phyloP scores from a whole-genome alignment of 2,888 invertebrate species.

The Tholera decimalis region DNA sequence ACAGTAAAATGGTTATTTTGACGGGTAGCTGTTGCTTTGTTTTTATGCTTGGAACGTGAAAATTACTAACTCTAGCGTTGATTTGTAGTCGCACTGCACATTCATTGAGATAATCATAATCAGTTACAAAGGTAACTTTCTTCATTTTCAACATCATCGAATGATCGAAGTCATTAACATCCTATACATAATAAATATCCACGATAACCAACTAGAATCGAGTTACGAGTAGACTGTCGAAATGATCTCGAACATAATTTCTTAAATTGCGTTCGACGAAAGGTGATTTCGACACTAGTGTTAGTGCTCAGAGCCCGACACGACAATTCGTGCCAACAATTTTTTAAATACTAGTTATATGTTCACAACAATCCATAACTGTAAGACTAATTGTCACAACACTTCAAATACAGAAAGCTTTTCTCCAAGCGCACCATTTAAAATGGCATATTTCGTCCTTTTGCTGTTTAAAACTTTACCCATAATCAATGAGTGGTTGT shows the following conservation, averaged over 20 bases:
- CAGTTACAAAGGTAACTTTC: conserved; percentile 27
- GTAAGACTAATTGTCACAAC: conserved; percentile 47
- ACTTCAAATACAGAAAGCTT: conserved; percentile 24
- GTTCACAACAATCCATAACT: conserved; percentile 55
- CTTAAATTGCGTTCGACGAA: conserved; percentile 80
- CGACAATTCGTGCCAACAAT: conserved; percentile 71
- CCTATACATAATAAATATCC: conserved; percentile 67
- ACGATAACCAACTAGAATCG: conserved; percentile 65
- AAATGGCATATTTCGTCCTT: conserved; percentile 5
- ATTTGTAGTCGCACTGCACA: background rate
- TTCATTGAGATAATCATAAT: too few relatives aligned
- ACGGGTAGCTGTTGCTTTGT: background rate
- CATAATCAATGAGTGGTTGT: conserved; percentile 31
- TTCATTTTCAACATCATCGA: conserved; percentile 55
- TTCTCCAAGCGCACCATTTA: background rate
- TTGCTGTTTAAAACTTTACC: background rate
- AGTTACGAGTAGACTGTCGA: conserved; percentile 71
- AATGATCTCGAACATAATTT: conserved; percentile 76
- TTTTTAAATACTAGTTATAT: conserved; percentile 65
- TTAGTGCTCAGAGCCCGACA: conserved; percentile 70
- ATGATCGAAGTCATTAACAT: conserved; percentile 66
- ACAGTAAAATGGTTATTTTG: background rate
- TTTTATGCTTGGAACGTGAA: background rate
- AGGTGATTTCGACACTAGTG: conserved; percentile 73
- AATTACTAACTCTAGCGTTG: background rate